Base-by-base conservation (phyloP, 2,888 invertebrate species). In the Diplazon laetatorius region DNA sequence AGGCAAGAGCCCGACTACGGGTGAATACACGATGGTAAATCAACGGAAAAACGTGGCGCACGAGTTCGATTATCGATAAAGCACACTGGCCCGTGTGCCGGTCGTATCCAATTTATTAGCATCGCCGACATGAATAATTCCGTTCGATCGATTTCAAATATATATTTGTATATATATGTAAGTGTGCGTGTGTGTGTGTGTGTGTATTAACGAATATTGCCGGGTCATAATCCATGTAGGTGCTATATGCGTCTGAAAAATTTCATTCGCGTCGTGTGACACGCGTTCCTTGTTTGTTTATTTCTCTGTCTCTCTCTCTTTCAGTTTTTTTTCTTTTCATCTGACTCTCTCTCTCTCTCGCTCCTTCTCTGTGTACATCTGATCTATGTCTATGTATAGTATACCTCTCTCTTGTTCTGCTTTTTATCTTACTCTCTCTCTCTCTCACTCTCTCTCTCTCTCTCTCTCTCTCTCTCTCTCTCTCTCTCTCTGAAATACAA, bases 51-150 rank as follows among this genome's bases (percentile, higher is more conserved):
- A 22, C 66, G 18, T n/a, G n/a, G 22, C 50, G 68, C 48, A 35
- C 35, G 52, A 59, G 52, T 63, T 78, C 57, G 75, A 75, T 62
- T 66, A 66, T 78, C 71, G 75, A 75, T 75, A 62, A 75, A 71
- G 48, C 75, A 37, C 68, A 37, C 68, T 50, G 18, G 55, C 25
- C 14, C 18, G 37, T 39, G 14, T 39, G 10, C 1, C 55, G n/a
- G 8, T 62, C 48, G 39, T 4, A 48, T 46, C 55, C 42, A 68
- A 75, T 78, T 75, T 66, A 70, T 74, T 65, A 60, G 48, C 66
- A 35, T 62, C 39, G n/a, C 10, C 62, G 30, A 60, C 52, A 66
- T 65, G 12, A 74, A 75, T 70, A 44, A 55, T 62, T 70, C 57
- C 48, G 18, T 69, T 78, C 65, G 39, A 59, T 70, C 52, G 37